phyloP scores from a whole-genome alignment of 2,888 invertebrate species.

The Deroplatys truncata region DNA sequence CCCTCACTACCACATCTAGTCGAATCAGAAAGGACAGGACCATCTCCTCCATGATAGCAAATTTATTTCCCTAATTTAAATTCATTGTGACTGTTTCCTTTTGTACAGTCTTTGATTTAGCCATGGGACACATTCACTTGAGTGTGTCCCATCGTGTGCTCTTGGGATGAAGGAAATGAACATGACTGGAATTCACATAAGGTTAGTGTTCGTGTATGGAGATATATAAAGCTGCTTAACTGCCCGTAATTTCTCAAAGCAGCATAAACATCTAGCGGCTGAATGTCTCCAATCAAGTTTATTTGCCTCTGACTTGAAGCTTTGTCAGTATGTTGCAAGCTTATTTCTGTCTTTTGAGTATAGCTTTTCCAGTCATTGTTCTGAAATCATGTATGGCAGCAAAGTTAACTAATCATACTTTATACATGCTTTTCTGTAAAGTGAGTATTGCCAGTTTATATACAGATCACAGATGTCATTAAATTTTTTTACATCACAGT shows the following conservation, averaged over 20 bases:
- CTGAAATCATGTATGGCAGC: not conserved
- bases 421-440: not conserved
- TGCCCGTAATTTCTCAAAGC: not conserved
- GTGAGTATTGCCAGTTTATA: not conserved
- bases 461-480: not conserved
- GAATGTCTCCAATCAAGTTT: not conserved
- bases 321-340: not conserved
- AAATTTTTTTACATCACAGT: not conserved
- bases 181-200: not conserved
- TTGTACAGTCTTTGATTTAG: too few relatives aligned
- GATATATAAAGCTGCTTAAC: not conserved
- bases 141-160: not conserved
- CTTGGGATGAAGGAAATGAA: not conserved
- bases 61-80: not conserved
- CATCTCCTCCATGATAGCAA: not conserved
- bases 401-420: too few relatives aligned
- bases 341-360: not conserved
- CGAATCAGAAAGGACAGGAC: conserved; percentile 38
- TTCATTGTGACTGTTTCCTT: not conserved
- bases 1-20: conserved; percentile 56
- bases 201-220: not conserved
- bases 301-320: not conserved
- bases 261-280: not conserved
- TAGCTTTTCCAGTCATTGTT: not conserved
- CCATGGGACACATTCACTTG: not conserved